Base-by-base conservation (phyloP, 2,888 invertebrate species). In the Apamea monoglypha region DNA sequence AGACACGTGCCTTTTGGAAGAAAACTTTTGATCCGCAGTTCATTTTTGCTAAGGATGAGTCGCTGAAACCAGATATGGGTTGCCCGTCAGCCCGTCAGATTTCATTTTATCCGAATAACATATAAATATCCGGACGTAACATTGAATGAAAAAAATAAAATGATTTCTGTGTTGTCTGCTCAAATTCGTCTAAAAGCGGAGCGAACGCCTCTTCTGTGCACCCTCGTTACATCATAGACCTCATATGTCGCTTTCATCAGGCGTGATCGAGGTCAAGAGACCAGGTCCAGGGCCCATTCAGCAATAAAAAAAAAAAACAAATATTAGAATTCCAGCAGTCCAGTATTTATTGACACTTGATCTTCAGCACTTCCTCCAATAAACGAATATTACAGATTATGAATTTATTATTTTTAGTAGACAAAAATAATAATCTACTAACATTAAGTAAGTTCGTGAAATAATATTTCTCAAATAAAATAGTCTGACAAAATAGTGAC, bases 11-110 rank as follows among this genome's bases (percentile, higher is more conserved):
- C 53, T 25, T 53, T 1, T 32, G 40, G 1, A 18, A 12, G 44
- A 36, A 67, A 77, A 78, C 53, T 78, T 68, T 36, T 63, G 61
- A 80, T 36, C 16, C 6, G 18, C 8, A n/a, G 4, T 25, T 83
- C 10, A 61, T 78, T 67, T 47, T 50, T 40, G 40, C 40, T 12
- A 16, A 32, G n/a, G 14, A 66, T 40, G 16, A 32, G n/a, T n/a
- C 44, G n/a, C 18, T 64, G 44, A 16, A 44, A 18, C 8, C 2
- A 16, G 29, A n/a, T 61, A 44, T 53, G 32, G 32, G n/a, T n/a
- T n/a, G n/a, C n/a, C n/a, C n/a, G n/a, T n/a, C n/a, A n/a, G n/a
- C n/a, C n/a, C n/a, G n/a, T n/a, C n/a, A n/a, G n/a, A n/a, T n/a
- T n/a, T n/a, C n/a, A n/a, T n/a, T n/a, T n/a, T n/a, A n/a, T n/a